phyloP scores from a whole-genome alignment of 2,888 invertebrate species.

The Plebejus anna region DNA sequence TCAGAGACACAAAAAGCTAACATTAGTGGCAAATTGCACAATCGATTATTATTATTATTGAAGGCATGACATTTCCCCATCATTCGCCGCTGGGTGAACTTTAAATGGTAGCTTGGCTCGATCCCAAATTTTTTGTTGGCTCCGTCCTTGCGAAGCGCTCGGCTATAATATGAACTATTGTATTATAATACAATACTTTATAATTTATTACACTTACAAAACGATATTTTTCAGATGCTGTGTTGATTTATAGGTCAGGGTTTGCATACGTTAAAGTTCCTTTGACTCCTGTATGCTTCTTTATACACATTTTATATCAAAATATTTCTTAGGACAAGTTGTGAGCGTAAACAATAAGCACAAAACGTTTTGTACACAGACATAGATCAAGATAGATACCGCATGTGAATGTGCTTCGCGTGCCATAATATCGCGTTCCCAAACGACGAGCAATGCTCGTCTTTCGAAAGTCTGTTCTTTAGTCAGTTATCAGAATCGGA shows the following conservation, averaged over 20 bases:
- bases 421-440: no score
- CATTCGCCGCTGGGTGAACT: slow-evolving; percentile 50
- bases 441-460: no score
- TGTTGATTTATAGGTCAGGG: slow-evolving; percentile 5
- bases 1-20: background rate
- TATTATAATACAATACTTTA: slow-evolving; percentile 38
- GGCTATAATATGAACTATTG: slow-evolving; percentile 41
- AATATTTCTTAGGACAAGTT: background rate
- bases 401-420: no score
- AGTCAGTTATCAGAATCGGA: no score
- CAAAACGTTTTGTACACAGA: background rate
- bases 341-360: background rate
- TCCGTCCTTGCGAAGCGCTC: slow-evolving; percentile 45
- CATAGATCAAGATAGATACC: no score
- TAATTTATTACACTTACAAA: slow-evolving; percentile 30
- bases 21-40: slow-evolving; percentile 15
- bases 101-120: slow-evolving; percentile 49
- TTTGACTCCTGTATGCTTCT: background rate
- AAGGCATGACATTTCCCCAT: slow-evolving; percentile 45
- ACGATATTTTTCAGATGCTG: slow-evolving; percentile 6
- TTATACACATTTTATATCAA: background rate
- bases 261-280: background rate
- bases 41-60: slow-evolving; percentile 30
- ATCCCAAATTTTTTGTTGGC: slow-evolving; percentile 54
- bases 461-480: no score